Percentiles rank a stretch among this genome's conserved stretches.
Conservation (phyloP, 2,888 invertebrate genomes). For the Clusia tigrina region DNA sequence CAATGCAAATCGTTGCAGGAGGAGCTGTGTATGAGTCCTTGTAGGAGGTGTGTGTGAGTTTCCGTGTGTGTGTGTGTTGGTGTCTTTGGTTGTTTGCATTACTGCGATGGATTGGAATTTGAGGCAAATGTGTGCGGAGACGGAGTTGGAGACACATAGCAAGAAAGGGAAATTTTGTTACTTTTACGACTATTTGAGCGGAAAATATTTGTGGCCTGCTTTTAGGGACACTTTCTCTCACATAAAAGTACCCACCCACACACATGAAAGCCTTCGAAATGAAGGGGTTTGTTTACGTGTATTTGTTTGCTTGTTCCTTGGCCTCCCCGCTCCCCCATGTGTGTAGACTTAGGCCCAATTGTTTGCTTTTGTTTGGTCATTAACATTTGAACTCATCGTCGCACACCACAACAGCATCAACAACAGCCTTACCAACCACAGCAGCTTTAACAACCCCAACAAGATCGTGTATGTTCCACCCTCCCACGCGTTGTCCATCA, state of each 20-base stretch:
- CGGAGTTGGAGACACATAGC: neutral
- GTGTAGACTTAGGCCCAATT: neutral
- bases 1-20: too few relatives aligned
- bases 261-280: neutral
- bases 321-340: slow-evolving; percentile 14
- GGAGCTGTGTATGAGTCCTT: too few relatives aligned
- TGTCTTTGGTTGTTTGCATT: neutral
- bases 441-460: too few relatives aligned
- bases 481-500: too few relatives aligned
- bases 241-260: neutral
- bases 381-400: slow-evolving; percentile 52
- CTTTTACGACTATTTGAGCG: neutral
- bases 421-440: too few relatives aligned
- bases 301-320: neutral
- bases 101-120: neutral
- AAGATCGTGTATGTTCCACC: too few relatives aligned
- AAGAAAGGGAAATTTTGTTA: neutral
- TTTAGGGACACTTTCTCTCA: neutral
- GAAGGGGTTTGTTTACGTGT: neutral
- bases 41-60: too few relatives aligned
- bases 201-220: neutral
- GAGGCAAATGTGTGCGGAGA: neutral
- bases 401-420: too few relatives aligned
- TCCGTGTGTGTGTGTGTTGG: neutral
- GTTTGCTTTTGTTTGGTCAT: slow-evolving; percentile 42